phyloP scores from a whole-genome alignment of 2,797 vertebrate species.

The Iguana delicatissima region DNA sequence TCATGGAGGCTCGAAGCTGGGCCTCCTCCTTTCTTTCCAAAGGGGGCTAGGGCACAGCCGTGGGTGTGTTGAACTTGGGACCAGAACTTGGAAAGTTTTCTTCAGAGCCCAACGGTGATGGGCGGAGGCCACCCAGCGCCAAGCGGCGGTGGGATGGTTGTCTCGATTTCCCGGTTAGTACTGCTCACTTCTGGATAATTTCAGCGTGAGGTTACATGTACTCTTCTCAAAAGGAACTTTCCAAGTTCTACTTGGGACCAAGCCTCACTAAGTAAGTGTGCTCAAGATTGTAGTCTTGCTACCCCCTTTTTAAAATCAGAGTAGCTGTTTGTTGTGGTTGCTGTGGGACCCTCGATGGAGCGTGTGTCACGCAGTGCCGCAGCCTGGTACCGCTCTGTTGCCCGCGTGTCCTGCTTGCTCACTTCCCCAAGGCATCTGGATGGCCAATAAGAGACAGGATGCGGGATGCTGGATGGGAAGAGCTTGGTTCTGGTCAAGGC shows the following conservation, averaged over 20 bases:
- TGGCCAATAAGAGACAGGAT: no score
- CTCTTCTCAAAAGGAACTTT: not conserved
- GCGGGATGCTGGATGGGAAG: no score
- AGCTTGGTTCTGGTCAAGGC: not conserved
- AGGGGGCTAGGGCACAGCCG: no score
- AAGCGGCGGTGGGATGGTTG: no score
- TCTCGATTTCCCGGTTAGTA: no score
- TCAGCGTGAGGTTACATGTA: no score
- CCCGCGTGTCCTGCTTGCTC: no score
- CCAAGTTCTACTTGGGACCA: not conserved
- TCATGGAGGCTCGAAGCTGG: not conserved
- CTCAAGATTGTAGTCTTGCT: not conserved
- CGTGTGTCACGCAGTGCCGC: not conserved
- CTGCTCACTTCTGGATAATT: no score
- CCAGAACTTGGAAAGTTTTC: no score
- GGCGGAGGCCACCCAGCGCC: not conserved
- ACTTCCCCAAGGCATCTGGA: no score
- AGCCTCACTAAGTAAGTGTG: not conserved
- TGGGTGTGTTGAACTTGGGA: no score
- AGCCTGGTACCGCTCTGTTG: not conserved
- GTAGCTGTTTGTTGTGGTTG: not conserved
- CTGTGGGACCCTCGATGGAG: not conserved
- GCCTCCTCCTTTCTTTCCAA: not conserved
- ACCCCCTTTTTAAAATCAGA: not conserved
- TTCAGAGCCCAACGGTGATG: not conserved